Percentiles rank a stretch among this genome's conserved stretches.
Conservation (phyloP, 2,113 vertebrate species). For the Nannobrachium achirus region DNA sequence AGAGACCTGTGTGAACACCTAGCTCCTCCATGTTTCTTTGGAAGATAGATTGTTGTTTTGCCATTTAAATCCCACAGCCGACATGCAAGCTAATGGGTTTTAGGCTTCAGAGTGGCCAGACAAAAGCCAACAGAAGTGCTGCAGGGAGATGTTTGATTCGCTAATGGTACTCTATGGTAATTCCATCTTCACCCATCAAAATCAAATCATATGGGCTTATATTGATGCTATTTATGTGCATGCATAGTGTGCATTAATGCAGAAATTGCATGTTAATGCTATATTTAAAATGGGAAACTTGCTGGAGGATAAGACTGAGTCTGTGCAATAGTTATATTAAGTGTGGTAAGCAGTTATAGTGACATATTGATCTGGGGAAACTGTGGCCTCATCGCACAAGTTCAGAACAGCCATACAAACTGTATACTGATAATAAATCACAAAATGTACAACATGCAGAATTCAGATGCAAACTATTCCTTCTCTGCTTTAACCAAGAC, state of each 20-base stretch:
- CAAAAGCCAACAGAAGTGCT: background rate
- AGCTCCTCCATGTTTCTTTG: background rate
- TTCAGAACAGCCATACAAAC: too few relatives aligned
- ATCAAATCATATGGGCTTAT: background rate
- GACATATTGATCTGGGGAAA: background rate
- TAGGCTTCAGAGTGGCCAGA: background rate
- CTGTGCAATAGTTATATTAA: too few relatives aligned
- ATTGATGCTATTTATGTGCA: conserved; percentile 1
- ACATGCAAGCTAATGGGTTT: background rate
- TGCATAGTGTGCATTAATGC: background rate
- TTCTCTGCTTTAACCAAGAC: background rate
- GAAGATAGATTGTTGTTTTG: conserved; percentile 3
- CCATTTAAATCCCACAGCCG: background rate
- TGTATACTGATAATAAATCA: too few relatives aligned
- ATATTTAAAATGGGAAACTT: too few relatives aligned
- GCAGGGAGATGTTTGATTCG: background rate
- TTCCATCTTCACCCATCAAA: background rate
- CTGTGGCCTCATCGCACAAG: background rate
- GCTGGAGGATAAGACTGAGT: too few relatives aligned
- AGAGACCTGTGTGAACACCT: background rate
- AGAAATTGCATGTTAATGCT: background rate
- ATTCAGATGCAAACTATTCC: background rate
- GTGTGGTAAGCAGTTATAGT: too few relatives aligned
- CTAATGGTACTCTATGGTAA: background rate
- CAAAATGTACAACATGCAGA: background rate